phyloP scores from a whole-genome alignment of 2,113 vertebrate species.

The Poecilia latipinna region DNA sequence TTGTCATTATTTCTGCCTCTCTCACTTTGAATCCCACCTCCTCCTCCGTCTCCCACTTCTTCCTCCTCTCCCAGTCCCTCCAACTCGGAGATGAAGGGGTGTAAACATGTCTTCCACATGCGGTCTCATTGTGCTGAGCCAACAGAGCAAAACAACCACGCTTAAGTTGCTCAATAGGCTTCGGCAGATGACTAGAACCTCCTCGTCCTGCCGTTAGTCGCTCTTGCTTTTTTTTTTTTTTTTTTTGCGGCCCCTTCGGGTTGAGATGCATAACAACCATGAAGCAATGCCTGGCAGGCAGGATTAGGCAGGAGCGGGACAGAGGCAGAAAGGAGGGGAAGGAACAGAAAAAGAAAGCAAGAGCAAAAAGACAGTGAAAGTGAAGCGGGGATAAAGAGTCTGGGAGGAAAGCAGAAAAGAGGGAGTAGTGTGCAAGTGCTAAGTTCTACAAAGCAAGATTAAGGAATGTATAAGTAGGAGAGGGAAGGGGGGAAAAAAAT shows the following conservation, averaged over 20 bases:
- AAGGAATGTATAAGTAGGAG: conserved; percentile 28
- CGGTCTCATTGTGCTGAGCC: conserved; percentile 65
- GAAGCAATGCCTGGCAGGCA: conserved; percentile 75
- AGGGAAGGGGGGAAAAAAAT: neutral
- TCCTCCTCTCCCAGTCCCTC: conserved; percentile 51
- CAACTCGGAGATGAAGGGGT: conserved; percentile 53
- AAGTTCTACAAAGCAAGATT: conserved; percentile 30
- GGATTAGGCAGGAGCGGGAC: conserved; percentile 66
- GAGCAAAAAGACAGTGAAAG: conserved; percentile 55
- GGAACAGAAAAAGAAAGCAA: conserved; percentile 39
- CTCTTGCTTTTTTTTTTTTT: neutral
- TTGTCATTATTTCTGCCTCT: conserved; percentile 43
- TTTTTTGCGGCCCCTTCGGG: conserved; percentile 27
- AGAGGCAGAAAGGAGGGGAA: conserved; percentile 50
- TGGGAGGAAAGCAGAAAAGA: conserved; percentile 14
- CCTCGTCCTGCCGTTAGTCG: conserved; percentile 26
- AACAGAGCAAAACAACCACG: conserved; percentile 69
- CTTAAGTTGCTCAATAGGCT: conserved; percentile 71
- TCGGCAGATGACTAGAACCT: conserved; percentile 64
- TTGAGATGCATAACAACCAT: conserved; percentile 75
- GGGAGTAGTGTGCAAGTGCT: conserved; percentile 8
- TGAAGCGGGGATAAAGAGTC: conserved; percentile 42
- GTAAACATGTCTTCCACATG: conserved; percentile 73
- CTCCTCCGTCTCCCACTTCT: conserved; percentile 55
- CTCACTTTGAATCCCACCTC: conserved; percentile 43